A percentile compares a stretch with the other conserved stretches of the same genome.
phyloP scores from a whole-genome alignment of 2,888 invertebrate genomes.

The Oligia strigilis region DNA sequence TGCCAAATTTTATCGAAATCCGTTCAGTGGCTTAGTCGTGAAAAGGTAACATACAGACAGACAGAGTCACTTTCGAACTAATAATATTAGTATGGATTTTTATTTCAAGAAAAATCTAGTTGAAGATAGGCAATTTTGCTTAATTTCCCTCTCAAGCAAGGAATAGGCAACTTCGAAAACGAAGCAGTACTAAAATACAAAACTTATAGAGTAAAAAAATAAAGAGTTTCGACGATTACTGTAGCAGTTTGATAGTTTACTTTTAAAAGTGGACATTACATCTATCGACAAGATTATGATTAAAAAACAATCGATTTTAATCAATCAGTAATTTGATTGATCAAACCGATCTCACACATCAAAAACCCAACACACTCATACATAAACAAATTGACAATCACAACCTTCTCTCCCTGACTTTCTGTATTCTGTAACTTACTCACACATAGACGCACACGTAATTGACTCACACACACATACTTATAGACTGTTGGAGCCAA shows the following conservation, averaged over 20 bases:
- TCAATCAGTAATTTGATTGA: constrained; percentile 9
- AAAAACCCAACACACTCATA: constrained; percentile 36
- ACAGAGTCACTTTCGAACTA: too few species aligned
- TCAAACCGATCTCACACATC: constrained; percentile 18
- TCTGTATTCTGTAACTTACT: constrained; percentile 39
- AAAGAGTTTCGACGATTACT: neutral
- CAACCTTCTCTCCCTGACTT: constrained; percentile 43
- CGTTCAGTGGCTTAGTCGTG: too few species aligned
- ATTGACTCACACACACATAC: constrained; percentile 46
- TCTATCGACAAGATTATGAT: neutral
- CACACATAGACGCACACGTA: constrained; percentile 25
- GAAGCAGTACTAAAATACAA: neutral
- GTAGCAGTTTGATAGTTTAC: too few species aligned
- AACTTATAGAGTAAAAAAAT: neutral
- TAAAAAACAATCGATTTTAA: neutral
- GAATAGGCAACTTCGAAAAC: neutral
- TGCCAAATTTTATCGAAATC: too few species aligned
- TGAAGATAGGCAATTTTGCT: neutral
- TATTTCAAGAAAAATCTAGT: neutral
- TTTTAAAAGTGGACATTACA: neutral
- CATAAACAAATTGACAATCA: constrained; percentile 42
- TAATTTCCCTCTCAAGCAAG: neutral
- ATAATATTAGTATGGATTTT: too few species aligned
- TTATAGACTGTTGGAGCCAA: neutral
- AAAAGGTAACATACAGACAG: too few species aligned